Evolutionary conservation across 2,113 vertebrate species (phyloP).

Genomic region (Leptobrachium ailaonicum): DNA sequence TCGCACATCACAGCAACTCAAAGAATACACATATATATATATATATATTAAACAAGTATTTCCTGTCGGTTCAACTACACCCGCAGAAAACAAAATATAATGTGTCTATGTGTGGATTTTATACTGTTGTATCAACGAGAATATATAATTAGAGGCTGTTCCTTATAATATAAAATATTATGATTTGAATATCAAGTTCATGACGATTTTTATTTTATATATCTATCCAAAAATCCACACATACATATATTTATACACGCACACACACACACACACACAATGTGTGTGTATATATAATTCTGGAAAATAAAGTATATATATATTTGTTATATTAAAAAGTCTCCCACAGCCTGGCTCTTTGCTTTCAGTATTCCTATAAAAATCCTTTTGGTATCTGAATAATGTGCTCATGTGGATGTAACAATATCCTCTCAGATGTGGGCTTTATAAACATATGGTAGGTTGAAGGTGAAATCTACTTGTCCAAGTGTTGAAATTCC

Average conservation of each 20-base stretch:
- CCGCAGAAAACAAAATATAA: not conserved
- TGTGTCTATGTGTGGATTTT: not conserved
- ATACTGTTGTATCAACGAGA: too few species aligned
- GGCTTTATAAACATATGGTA: conserved; percentile 44
- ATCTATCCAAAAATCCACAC: not conserved
- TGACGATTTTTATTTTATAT: too few species aligned
- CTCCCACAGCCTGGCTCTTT: too few species aligned
- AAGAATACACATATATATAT: too few species aligned
- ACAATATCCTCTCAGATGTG: conserved; percentile 36
- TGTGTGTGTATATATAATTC: too few species aligned
- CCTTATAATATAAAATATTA: too few species aligned
- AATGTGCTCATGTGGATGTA: conserved; percentile 22
- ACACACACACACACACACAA: not conserved
- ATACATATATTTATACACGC: not conserved
- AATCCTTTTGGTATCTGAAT: not conserved
- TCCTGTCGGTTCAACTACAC: too few species aligned
- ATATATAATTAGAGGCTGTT: too few species aligned
- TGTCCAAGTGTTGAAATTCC: conserved; percentile 45
- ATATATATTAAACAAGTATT: too few species aligned
- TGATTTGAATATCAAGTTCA: too few species aligned
- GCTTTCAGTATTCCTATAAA: not conserved
- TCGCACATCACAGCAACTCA: too few species aligned
- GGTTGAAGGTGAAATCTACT: conserved; percentile 46
- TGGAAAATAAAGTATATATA: not conserved
- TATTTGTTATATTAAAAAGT: not conserved